Base-by-base conservation (phyloP, 2,888 invertebrate species). In the Leucophenga montana region DNA sequence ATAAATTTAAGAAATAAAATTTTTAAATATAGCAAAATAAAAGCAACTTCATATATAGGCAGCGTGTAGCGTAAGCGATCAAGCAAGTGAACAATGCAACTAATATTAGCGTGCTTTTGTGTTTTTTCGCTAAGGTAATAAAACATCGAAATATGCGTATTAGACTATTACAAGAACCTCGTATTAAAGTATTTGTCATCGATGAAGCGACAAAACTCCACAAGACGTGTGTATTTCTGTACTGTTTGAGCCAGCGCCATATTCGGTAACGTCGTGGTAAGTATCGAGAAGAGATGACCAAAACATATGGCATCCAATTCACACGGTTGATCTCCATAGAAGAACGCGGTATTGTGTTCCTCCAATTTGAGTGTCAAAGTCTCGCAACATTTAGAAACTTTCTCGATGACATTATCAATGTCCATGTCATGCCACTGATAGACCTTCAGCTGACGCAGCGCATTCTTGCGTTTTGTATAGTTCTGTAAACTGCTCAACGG, bases 271-370 rank as follows among this genome's bases (percentile, higher is more conserved):
- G 94, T 92, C 5, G 97, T 97, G 8, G 98, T 98, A 71, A 98
- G 90, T 77, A 99, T 94, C 0, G 97, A 95, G 89, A 95, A 99
- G n/a, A 99, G 91, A 89, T 99, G 99, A 0, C 98, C 99, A 90
- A 98, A 99, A 0, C 97, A 95, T 46, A 99, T 89, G 1, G 98
- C 98, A 89, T 99, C 99, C 74, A 98, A 90, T 89, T 99, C 98
- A 39, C 97, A 97, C 0, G 98, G 97, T 67, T 95, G 90, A 69
- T 92, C 91, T 8, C 94, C 94, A 88, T 95, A 97, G 89, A 98
- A 97, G 87, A 75, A 87, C 0, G 79, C 75, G 3, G 92, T 97
- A 57, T 92, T 91, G 68, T 92, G 92, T 22, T 93, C 92, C 6
- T 94, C 95, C 0, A 99, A 90, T 74, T 97, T 92, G 78, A 95